These are phyloP conservation scores for Schizopygopsis pylzovi DNA, from an alignment of 2,797 vertebrate genomes.

Conservation along the genomic window DNA sequence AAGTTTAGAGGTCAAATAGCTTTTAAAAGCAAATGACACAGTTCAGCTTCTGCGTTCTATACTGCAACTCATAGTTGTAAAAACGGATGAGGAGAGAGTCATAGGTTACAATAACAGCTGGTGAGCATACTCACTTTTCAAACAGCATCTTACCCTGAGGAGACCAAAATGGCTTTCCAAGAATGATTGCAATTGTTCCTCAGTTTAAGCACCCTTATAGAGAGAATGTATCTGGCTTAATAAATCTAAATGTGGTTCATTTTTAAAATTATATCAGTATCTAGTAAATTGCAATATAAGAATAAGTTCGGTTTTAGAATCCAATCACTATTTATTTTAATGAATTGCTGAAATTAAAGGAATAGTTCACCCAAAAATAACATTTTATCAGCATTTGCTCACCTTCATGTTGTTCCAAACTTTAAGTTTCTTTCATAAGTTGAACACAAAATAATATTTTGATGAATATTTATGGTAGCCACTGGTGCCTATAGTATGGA, in stretches of 20 bases:
- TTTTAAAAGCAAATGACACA: conserved; percentile 18
- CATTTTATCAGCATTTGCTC: neutral
- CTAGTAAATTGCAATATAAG: neutral
- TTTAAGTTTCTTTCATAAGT: neutral
- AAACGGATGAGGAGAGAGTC: conserved; percentile 57
- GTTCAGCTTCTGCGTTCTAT: conserved; percentile 18
- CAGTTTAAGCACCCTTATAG: neutral
- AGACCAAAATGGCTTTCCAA: conserved; percentile 7
- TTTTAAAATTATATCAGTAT: neutral
- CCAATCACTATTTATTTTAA: neutral
- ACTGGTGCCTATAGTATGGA: neutral
- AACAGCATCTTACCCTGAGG: conserved; percentile 17
- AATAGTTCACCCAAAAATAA: neutral
- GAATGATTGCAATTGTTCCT: conserved; percentile 25
- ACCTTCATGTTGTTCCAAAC: neutral
- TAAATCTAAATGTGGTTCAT: neutral
- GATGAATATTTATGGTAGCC: neutral
- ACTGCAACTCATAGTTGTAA: conserved; percentile 40
- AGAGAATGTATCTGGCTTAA: neutral
- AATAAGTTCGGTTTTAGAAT: neutral
- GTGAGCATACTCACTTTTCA: conserved; percentile 49
- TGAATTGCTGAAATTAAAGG: neutral
- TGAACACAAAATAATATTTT: neutral
- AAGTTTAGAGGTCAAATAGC: conserved; percentile 31
- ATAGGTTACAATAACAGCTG: conserved; percentile 64